phyloP scores from a whole-genome alignment of 2,113 vertebrate genomes.

The Glaucidium brasilianum region DNA sequence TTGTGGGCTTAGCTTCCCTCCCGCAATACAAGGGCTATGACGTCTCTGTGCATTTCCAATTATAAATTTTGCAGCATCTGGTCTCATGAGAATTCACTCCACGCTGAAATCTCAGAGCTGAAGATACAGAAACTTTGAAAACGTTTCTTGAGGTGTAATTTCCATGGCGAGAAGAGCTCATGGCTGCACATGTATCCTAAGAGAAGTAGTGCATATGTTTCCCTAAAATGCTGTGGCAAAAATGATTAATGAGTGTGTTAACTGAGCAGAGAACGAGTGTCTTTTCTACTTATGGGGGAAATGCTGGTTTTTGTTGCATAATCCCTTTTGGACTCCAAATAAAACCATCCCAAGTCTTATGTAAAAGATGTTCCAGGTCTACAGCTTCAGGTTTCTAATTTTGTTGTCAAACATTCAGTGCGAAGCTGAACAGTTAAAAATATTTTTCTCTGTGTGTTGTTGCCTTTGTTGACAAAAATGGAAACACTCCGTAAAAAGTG shows the following conservation, averaged over 20 bases:
- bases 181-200: background rate
- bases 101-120: background rate
- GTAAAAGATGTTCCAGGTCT: background rate
- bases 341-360: background rate
- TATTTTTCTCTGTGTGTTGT: background rate
- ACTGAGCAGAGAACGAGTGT: background rate
- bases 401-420: background rate
- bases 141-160: background rate
- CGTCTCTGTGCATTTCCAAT: background rate
- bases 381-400: background rate
- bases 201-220: background rate
- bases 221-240: background rate
- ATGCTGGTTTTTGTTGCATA: background rate
- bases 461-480: background rate
- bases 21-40: background rate
- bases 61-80: constrained; percentile 21
- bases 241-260: background rate
- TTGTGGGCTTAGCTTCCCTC: background rate
- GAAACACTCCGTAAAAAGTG: background rate
- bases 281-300: background rate
- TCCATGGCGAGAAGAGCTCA: background rate
- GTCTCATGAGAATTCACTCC: background rate
- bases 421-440: background rate
- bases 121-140: background rate
- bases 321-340: background rate